These are phyloP conservation scores for Psilanteris sp. DNA, from an alignment of 1,140 invertebrate species.

Conservation along the genomic window DNA sequence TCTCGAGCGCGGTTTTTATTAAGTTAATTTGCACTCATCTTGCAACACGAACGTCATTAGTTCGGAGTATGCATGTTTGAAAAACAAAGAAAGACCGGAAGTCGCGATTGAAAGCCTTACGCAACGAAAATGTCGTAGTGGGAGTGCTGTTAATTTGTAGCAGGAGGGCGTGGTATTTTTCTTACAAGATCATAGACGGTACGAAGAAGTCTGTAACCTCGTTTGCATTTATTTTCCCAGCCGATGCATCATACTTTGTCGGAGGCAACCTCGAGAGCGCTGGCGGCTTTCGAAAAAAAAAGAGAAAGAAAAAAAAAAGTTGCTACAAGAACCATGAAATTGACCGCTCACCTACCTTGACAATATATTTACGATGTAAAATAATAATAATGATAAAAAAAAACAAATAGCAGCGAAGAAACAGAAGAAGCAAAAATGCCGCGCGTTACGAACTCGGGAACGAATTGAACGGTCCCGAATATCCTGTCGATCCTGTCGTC, in stretches of 20 bases:
- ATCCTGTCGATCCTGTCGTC: too few species aligned
- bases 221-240: constrained; percentile 61
- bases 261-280: constrained; percentile 48
- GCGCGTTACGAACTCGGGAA: constrained; percentile 5
- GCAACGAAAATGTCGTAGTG: constrained; percentile 42
- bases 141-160: constrained; percentile 64
- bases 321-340: constrained; percentile 40
- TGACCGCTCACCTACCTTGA: constrained; percentile 26
- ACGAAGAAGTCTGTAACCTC: constrained; percentile 62
- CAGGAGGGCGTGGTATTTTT: constrained; percentile 67
- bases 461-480: too few species aligned
- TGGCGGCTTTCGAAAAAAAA: constrained; percentile 40
- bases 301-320: too few species aligned
- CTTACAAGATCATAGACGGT: constrained; percentile 64
- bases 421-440: constrained; percentile 19
- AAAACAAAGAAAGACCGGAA: constrained; percentile 65
- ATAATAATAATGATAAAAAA: too few species aligned
- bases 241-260: constrained; percentile 52
- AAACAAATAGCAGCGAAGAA: too few species aligned
- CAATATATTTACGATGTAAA: constrained; percentile 26
- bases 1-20: constrained; percentile 14
- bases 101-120: constrained; percentile 59
- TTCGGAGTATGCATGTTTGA: constrained; percentile 47
- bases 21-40: constrained; percentile 45
- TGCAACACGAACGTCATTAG: constrained; percentile 61